Evolutionary conservation across 2,797 vertebrate species (phyloP), one percentile per base, ranked within the genome.

Genomic region (Threskiornis aethiopicus): DNA sequence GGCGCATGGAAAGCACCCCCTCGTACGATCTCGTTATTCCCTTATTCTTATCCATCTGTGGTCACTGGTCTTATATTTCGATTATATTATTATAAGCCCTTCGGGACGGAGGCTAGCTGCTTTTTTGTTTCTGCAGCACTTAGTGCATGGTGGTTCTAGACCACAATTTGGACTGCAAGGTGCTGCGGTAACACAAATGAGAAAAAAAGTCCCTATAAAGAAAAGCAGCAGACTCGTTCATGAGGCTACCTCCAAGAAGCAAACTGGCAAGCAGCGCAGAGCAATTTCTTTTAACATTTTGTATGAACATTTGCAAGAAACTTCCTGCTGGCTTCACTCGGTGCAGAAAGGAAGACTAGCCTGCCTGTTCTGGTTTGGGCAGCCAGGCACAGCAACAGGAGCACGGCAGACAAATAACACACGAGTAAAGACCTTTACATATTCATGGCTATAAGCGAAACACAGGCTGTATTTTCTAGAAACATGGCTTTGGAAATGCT

Each of bases 371-470:
- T 57, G 79, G 39, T 89, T 83, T 92, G 81, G 70, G 52, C 58
- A 89, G 94, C 51, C 71, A 73, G 70, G 78, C 80, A 79, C 51
- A 89, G 92, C 58, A 57, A 79, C 31, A 93, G 94, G 59, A 85
- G 72, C 75, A 69, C 6, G 62, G 86, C 66, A 95, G 95, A 87
- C 82, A 95, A 96, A 72, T 87, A 93, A 85, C 95, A 91, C 87
- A 64, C 1, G 1, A 28, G 55, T 58, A 82, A 92, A 93, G 65
- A 92, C 70, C 44, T 97, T 96, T 97, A 89, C 91, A 97, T 96
- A 97, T 96, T 97, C 96, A 97, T 96, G 64, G 52, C 44, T 88
- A 24, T 75, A 93, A 96, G 79, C 65, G 89, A 92, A 94, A 95
- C 95, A 95, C 81, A 91, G 90, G n/a, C 76, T 83, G 64, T 87